Base-by-base conservation (phyloP, 2,113 vertebrate genomes). In the Callopanchax toddi region DNA sequence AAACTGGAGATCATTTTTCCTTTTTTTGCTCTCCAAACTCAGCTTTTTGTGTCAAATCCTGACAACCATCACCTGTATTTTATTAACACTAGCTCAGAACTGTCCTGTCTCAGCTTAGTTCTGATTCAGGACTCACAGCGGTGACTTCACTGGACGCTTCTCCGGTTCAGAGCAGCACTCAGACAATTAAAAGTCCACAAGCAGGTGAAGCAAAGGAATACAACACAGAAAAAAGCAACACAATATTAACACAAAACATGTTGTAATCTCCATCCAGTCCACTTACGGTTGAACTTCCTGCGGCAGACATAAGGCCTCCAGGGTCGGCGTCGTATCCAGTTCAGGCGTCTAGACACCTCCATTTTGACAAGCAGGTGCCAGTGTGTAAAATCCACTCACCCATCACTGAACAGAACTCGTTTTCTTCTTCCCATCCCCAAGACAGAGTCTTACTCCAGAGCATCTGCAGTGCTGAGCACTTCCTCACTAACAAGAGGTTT, bases 221-320 rank as follows among this genome's bases (percentile, higher is more conserved):
- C 6, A 6, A 32, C 6, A 6, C 29, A 6, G 1, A 29, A 32
- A 32, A 32, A 5, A 3, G 3, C 6, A 32, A 6, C 6, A 5
- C 29, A 32, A 32, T 9, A 3, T 1, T 8, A 32, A 32, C 6
- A 6, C 29, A 32, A 26, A 42, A 51, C 26, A 4, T 10, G 11
- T 12, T 6, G 6, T 18, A 12, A 18, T 66, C 12, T 11, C 50
- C 11, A 46, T 4, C 40, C 11, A 49, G 8, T 2, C 42, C 23
- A 96, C 96, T 98, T 91, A 98, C 97, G 90, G 81, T 91, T 94
- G 87, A 95, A 92, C 54, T 86, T 87, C 58, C 93, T 83, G 42
- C 87, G 89, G 73, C 81, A 57, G 60, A 87, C 87, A 53, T 91
- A 60, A 26, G 91, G 85, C 84, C 92, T 93, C 95, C 95, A 93